Base-by-base conservation (phyloP, 1,140 invertebrate genomes). In the Danaus melanippus region DNA sequence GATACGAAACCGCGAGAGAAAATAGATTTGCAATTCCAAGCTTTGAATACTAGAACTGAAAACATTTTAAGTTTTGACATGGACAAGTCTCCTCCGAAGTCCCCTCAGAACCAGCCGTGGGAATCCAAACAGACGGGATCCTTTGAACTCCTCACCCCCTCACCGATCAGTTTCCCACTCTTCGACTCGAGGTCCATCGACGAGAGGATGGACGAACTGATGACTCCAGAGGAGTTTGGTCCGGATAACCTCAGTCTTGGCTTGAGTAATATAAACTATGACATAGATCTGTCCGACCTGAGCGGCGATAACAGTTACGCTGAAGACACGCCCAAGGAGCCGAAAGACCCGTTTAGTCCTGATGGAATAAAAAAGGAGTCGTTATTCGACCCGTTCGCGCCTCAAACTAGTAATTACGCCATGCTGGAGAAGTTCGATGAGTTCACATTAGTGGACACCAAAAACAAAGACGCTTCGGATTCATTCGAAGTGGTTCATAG, bases 231-330 rank as follows among this genome's bases (percentile, higher is more conserved):
- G 62, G 90, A 92, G 32, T 85, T 87, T 53, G 87, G 72, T 7
- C 73, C 70, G 0, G 83, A 85, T n/a, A 71, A 88, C 21, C 69
- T 89, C 42, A 79, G 86, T 1, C 87, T 89, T 1, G 90, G 89
- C 1, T 68, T 93, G 10, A 91, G 90, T n/a, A 91, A 91, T 67
- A 90, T 93, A 12, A 93, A 92, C 76, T 93, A 92, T 66, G 92
- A 93, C 60, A 92, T 93, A 46, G 92, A 92, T 70, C 80, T 92
- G 47, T 93, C 91, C 2, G 92, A 93, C 76, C 83, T 91, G 40
- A 93, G 92, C 62, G 90, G 88, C 0, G 92, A 93, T 5, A 92
- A 92, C 66, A 92, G 92, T 59, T 78, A 89, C 11, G 89, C 90
- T 2, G 91, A 92, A 42, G 91, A 91, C 44, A 56, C 86, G 11